Conservation (phyloP, 2,113 vertebrate species). For the Gallinago undulata region DNA sequence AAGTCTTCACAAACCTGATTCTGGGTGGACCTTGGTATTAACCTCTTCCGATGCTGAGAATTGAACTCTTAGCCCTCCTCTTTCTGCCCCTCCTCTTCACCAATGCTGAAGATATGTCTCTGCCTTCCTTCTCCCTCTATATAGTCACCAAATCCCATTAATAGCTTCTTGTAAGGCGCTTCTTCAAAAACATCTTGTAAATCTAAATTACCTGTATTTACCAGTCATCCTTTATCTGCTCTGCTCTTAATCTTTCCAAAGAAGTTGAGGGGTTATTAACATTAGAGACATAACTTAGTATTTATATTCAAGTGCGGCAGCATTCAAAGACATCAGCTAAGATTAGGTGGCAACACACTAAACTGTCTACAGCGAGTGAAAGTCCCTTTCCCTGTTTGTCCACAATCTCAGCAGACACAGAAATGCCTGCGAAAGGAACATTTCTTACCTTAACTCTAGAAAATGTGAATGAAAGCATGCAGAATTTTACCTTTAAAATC, state of each 20-base stretch:
- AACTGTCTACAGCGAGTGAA: neutral
- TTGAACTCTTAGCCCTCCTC: neutral
- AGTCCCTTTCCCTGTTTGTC: neutral
- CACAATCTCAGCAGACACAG: neutral
- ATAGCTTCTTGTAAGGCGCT: neutral
- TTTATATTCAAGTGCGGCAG: neutral
- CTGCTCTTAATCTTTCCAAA: neutral
- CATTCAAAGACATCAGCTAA: neutral
- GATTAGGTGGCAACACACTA: neutral
- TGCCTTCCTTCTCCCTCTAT: neutral
- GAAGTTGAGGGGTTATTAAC: neutral
- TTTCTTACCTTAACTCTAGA: neutral
- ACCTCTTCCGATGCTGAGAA: conserved; percentile 8
- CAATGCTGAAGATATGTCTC: neutral
- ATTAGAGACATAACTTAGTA: neutral
- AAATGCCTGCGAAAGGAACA: neutral
- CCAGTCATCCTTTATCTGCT: neutral
- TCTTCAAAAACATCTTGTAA: neutral
- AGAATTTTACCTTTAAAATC: neutral
- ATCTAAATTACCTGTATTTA: conserved; percentile 11
- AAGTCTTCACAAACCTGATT: neutral
- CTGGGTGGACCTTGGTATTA: conserved; percentile 1
- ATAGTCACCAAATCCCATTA: neutral
- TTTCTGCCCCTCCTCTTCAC: neutral
- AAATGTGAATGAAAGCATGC: neutral